Base-by-base conservation (phyloP, 35 echinoderm and acorn worm genomes). In the Ptychodera flava region DNA sequence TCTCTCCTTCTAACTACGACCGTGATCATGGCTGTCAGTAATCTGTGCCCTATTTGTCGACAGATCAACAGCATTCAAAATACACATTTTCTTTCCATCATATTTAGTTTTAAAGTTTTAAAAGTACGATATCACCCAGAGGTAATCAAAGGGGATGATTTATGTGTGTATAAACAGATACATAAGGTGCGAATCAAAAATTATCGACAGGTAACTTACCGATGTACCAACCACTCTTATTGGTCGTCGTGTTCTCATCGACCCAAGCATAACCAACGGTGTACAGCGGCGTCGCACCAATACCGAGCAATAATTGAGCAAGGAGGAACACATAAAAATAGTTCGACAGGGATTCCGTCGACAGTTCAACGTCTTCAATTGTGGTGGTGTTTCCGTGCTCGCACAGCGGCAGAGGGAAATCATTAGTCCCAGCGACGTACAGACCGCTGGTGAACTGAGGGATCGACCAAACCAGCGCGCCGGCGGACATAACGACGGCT, bases 401-500 rank as follows among this genome's bases (percentile, higher is more conserved):
- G 45, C 45, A 64, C 6, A 64, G 45, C 6, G 45, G 45, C 6
- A 64, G 22, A 22, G 6, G 22, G 22, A 12, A 6, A 22, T 12
- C 22, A 12, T 22, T 22, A 6, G 45, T 64, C 6, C 45, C 82
- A 36, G 78, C 33, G 1, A 75, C 32, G 76, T 97, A 97, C 0
- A 85, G 28, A 1, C 83, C 94, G 0, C 88, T 91, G 16, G 89
- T 87, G 38, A 97, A 97, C 77, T 97, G 94, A 0, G 94, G 94
- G 22, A 97, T 28, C 1, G 88, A 78, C 35, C 92, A 97, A 37
- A 86, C 77, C 6, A 93, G 36, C 1, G 88, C 90, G 15, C 94
- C 94, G 6, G 90, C 28, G 34, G 79, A 80, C 33, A 90, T 93
- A 29, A 97, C 53, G 0, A 97, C 38, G 16, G 91, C 79, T 34